A percentile compares a stretch with the other conserved stretches of the same genome.
Evolutionary conservation across 2,113 vertebrate species (phyloP).

Genomic region (Cynoglossus semilaevis): DNA sequence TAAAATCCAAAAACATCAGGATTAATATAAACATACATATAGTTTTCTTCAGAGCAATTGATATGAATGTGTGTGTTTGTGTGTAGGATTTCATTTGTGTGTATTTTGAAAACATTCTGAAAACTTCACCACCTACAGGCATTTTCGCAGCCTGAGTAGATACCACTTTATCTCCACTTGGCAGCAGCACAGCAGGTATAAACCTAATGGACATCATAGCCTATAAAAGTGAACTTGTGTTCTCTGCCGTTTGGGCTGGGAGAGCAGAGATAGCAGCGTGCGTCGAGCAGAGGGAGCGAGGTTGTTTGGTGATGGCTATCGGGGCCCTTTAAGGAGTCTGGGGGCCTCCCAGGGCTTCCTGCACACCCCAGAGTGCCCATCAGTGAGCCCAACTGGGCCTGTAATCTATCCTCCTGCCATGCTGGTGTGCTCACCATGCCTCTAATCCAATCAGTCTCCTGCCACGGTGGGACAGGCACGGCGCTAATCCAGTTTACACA

Average conservation of each 20-base stretch:
- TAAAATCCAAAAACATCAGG: too few relatives aligned
- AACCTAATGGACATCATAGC: constrained; percentile 69
- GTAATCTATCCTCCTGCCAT: constrained; percentile 74
- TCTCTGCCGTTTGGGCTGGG: constrained; percentile 58
- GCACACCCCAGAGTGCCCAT: constrained; percentile 53
- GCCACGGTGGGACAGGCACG: constrained; percentile 72
- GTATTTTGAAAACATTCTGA: constrained; percentile 39
- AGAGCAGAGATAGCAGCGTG: constrained; percentile 59
- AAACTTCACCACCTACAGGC: constrained; percentile 51
- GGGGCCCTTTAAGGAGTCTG: constrained; percentile 62
- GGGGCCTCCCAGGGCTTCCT: constrained; percentile 60
- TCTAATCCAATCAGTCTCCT: constrained; percentile 77
- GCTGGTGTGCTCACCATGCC: constrained; percentile 69
- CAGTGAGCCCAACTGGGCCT: constrained; percentile 61
- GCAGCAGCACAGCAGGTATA: constrained; percentile 67
- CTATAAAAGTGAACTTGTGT: constrained; percentile 67
- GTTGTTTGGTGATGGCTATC: constrained; percentile 68
- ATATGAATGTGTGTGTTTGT: not conserved
- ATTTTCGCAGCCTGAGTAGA: constrained; percentile 51
- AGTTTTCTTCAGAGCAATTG: too few relatives aligned
- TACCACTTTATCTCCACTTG: constrained; percentile 68
- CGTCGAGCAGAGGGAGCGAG: constrained; percentile 39
- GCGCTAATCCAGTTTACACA: constrained; percentile 79
- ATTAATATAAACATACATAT: too few relatives aligned
- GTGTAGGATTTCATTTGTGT: not conserved